Evolutionary conservation across 2,888 invertebrate genomes (phyloP), one percentile per base, ranked within the genome.

Genomic region (Chrysolina haemoptera): DNA sequence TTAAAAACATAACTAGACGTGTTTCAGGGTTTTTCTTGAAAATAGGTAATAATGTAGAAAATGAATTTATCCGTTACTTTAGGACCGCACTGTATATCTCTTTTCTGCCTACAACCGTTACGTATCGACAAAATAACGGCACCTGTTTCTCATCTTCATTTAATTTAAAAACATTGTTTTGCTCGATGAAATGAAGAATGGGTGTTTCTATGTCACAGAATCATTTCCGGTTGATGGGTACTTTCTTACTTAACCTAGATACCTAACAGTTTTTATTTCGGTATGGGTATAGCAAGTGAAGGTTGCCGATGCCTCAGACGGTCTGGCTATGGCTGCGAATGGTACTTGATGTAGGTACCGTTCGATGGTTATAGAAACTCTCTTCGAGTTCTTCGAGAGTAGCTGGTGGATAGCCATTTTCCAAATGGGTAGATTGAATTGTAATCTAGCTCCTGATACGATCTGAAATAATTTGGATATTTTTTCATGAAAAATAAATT

Each of bases 211-310:
- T 59, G 68, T 68, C 68, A 68, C 2, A 62, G 68, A 27, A 62
- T 62, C 59, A 62, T 65, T 70, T 65, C 70, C 55, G 65, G 43
- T 18, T n/a, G 55, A 27, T 55, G 35, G 35, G 48, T 71, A 71
- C 71, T 71, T 71, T 71, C 71, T 71, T 70, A 43, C 40, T 48
- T 66, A 64, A 71, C 71, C 71, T 50, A 71, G 41, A 48, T 71
- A n/a, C n/a, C n/a, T n/a, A 11, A 12, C 20, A 18, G 20, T 53
- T 53, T 53, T 53, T 53, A 53, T 10, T 70, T 59, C 41, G 46
- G 12, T 18, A 18, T 41, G 59, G 16, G 59, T 59, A 55, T 68
- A 59, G 40, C 40, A 67, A 62, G 62, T 67, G 65, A 67, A 71
- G 71, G 71, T 67, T 65, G 62, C 5, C 43, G 50, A 65, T 43